These are phyloP conservation scores for Xenopus tropicalis DNA, from an alignment of 2,113 vertebrate genomes.

Conservation along the genomic window DNA sequence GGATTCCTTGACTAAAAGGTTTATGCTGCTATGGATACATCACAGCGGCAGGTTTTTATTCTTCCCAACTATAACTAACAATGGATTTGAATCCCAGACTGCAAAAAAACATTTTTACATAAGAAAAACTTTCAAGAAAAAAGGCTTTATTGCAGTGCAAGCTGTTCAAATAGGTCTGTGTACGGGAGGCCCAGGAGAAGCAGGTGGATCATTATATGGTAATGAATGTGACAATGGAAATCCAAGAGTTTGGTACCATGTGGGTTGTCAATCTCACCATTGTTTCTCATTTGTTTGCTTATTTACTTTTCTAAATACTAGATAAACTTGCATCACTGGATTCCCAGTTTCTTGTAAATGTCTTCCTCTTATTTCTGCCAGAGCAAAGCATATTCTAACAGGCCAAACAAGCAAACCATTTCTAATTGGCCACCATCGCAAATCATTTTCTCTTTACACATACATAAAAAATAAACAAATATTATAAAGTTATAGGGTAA, in stretches of 20 bases:
- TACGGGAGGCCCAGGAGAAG: background rate
- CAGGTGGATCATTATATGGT: conserved; percentile 29
- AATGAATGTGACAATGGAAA: conserved; percentile 24
- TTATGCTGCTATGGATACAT: too few species aligned
- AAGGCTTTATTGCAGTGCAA: background rate
- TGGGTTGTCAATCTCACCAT: conserved; percentile 12
- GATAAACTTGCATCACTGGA: conserved; percentile 5
- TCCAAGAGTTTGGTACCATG: conserved; percentile 16
- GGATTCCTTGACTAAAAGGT: too few species aligned
- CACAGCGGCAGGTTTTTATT: background rate
- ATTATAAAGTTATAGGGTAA: too few species aligned
- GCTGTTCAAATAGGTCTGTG: conserved; percentile 6
- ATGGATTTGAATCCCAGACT: background rate
- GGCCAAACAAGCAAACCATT: too few species aligned
- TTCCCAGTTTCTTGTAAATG: background rate
- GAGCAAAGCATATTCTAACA: too few species aligned
- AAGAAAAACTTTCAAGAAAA: background rate
- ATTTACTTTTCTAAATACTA: conserved; percentile 10
- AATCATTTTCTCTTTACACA: too few species aligned
- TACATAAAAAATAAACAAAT: too few species aligned
- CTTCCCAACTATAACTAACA: background rate
- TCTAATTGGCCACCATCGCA: too few species aligned
- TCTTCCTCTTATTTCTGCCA: too few species aligned
- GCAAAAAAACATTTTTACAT: background rate
- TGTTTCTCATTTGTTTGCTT: conserved; percentile 12